Evolutionary conservation across 2,797 vertebrate species (phyloP).

Genomic region (Parauchenoglanis punctatus): DNA sequence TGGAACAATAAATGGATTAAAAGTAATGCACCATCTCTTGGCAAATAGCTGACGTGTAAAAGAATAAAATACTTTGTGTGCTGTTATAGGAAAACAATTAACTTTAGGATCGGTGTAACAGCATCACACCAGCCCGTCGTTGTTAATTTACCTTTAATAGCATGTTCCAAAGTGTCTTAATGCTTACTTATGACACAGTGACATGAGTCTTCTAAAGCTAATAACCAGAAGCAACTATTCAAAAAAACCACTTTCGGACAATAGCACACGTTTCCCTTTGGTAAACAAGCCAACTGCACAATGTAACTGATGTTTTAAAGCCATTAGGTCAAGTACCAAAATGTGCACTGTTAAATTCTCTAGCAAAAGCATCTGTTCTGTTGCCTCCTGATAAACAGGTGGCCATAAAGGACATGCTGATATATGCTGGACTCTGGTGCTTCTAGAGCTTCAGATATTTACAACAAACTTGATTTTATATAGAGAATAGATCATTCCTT

Average conservation of each 20-base stretch:
- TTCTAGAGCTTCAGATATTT: neutral
- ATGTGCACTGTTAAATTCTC: slow-evolving; percentile 7
- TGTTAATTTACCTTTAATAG: neutral
- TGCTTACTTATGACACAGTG: neutral
- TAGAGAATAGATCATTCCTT: neutral
- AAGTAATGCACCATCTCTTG: neutral
- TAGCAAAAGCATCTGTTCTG: slow-evolving; percentile 14
- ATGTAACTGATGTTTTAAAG: neutral
- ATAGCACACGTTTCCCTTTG: neutral
- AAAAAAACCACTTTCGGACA: neutral
- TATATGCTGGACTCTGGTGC: neutral
- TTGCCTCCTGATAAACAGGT: neutral
- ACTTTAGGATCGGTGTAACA: neutral
- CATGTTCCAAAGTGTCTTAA: neutral
- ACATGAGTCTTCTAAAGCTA: neutral
- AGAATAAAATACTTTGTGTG: neutral
- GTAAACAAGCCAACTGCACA: neutral
- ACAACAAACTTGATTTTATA: neutral
- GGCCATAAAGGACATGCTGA: slow-evolving; percentile 8
- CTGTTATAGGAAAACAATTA: neutral
- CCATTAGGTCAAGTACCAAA: neutral
- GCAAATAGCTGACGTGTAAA: neutral
- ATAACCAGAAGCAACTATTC: neutral
- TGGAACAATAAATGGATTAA: neutral
- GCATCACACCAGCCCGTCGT: neutral